phyloP scores from a whole-genome alignment of 2,888 invertebrate genomes.

The Hydropsyche betteni region DNA sequence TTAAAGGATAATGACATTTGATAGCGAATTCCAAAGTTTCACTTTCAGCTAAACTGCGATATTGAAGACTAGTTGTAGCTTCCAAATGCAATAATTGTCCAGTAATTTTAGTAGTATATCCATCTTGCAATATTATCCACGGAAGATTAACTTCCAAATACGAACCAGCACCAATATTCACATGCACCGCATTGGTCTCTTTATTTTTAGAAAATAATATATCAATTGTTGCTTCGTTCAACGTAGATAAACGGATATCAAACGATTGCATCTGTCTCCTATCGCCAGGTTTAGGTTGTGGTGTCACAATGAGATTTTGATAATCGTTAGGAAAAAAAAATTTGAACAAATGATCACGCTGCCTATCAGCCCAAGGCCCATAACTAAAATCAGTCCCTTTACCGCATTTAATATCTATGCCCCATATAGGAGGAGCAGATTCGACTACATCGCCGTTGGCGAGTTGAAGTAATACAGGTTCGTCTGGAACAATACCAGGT shows the following conservation, averaged over 20 bases:
- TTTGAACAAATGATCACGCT: slow-evolving; percentile 92
- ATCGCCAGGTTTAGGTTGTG: slow-evolving; percentile 86
- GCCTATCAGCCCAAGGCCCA: slow-evolving; percentile 98
- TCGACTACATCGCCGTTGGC: slow-evolving; percentile 94
- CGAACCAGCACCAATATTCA: slow-evolving; percentile 94
- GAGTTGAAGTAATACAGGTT: slow-evolving; percentile 86
- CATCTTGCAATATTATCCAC: slow-evolving; percentile 88
- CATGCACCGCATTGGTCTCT: slow-evolving; percentile 96
- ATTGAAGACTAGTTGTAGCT: slow-evolving; percentile 94
- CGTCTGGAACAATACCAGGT: slow-evolving; percentile 90
- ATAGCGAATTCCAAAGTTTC: slow-evolving; percentile 94
- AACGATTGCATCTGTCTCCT: slow-evolving; percentile 89
- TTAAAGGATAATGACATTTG: slow-evolving; percentile 86
- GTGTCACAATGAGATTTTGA: slow-evolving; percentile 80
- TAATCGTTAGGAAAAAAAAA: slow-evolving; percentile 95
- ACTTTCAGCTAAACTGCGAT: slow-evolving; percentile 90
- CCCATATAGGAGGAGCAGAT: slow-evolving; percentile 94
- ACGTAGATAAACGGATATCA: slow-evolving; percentile 88
- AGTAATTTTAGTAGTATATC: slow-evolving; percentile 89
- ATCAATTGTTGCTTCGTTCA: slow-evolving; percentile 94
- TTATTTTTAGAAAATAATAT: slow-evolving; percentile 93
- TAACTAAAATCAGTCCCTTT: slow-evolving; percentile 97
- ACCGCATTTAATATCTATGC: slow-evolving; percentile 93
- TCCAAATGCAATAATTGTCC: slow-evolving; percentile 94
- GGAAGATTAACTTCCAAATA: slow-evolving; percentile 97